Evolutionary conservation across 2,113 vertebrate species (phyloP).

Genomic region (Larimichthys polyactis): DNA sequence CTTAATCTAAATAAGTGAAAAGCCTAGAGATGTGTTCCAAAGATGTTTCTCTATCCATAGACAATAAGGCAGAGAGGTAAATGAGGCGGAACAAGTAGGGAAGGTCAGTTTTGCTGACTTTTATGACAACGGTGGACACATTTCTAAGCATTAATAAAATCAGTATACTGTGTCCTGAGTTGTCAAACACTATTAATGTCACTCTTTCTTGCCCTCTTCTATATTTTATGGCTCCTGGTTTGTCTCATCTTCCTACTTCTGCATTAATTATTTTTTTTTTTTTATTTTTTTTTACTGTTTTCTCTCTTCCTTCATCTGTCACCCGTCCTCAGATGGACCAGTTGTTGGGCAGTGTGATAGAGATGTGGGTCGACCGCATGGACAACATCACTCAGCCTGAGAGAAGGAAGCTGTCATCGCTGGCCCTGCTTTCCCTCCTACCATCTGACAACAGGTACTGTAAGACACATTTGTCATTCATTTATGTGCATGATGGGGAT

Average conservation of each 20-base stretch:
- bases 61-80: conserved; percentile 5
- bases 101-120: conserved; percentile 32
- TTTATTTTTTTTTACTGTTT: background rate
- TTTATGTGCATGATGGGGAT: conserved; percentile 32
- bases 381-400: conserved; percentile 99
- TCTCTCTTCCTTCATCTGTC: background rate
- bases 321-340: conserved; percentile 87
- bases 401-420: conserved; percentile 95
- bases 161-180: background rate
- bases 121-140: background rate
- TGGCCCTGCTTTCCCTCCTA: conserved; percentile 94
- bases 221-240: background rate
- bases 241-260: background rate
- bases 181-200: background rate
- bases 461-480: conserved; percentile 46
- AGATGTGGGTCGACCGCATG: conserved; percentile 99
- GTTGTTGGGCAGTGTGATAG: conserved; percentile 92
- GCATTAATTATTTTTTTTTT: background rate
- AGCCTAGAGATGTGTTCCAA: background rate
- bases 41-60: background rate
- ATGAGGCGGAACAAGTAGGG: conserved; percentile 11
- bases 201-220: background rate
- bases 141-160: conserved; percentile 24
- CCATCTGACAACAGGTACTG: conserved; percentile 91
- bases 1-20: conserved; percentile 38